These are phyloP conservation scores for Drosophila paracracens DNA, from an alignment of 2,888 invertebrate species.

Conservation along the genomic window DNA sequence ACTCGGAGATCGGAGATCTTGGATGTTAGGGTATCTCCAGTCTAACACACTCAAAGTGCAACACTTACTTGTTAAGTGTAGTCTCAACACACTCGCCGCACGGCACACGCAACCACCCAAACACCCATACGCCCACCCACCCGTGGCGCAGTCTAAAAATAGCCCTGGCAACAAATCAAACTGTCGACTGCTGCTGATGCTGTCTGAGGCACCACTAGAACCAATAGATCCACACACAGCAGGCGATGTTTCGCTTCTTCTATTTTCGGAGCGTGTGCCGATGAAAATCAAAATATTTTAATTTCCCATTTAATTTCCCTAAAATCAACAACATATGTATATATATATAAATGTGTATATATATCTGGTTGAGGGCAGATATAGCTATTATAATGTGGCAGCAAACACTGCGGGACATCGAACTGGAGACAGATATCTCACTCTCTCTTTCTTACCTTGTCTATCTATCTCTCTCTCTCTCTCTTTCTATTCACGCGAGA, in stretches of 20 bases:
- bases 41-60: not conserved
- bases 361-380: not conserved
- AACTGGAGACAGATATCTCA: constrained; percentile 5
- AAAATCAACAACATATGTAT: constrained; percentile 25
- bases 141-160: constrained; percentile 37
- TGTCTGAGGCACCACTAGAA: constrained; percentile 16
- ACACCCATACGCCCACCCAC: not conserved
- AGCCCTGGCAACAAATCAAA: constrained; percentile 52
- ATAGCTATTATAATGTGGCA: constrained; percentile 27
- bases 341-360: not conserved
- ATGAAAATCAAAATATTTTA: constrained; percentile 48
- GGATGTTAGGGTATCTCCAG: not conserved
- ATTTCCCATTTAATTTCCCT: constrained; percentile 46
- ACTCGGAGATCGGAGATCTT: not conserved
- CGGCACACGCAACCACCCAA: not conserved
- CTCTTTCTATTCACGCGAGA: constrained; percentile 6
- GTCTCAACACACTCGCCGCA: constrained; percentile 10
- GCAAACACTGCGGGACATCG: constrained; percentile 23
- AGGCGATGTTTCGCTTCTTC: constrained; percentile 22
- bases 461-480: not conserved
- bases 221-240: constrained; percentile 41
- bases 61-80: constrained; percentile 10
- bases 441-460: not conserved
- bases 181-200: constrained; percentile 19
- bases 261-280: constrained; percentile 46